phyloP scores from a whole-genome alignment of 2,797 vertebrate species.

The Basileuterus tristriatus region DNA sequence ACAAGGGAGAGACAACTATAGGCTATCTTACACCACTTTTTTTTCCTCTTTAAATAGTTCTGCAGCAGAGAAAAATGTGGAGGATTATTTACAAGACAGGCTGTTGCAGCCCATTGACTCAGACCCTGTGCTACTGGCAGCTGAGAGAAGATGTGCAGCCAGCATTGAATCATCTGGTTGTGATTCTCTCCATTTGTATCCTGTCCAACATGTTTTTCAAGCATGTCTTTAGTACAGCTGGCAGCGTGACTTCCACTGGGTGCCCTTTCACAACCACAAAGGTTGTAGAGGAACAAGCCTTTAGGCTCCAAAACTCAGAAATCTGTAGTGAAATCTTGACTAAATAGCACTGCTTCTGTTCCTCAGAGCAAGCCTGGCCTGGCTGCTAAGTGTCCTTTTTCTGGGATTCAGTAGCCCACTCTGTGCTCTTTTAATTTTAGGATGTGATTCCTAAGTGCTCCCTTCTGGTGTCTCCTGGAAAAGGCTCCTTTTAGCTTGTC shows the following conservation, averaged over 20 bases:
- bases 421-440: neutral
- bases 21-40: neutral
- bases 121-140: slow-evolving; percentile 20
- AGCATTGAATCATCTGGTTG: slow-evolving; percentile 45
- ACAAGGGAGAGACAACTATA: neutral
- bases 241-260: neutral
- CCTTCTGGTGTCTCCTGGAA: neutral
- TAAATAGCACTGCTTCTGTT: neutral
- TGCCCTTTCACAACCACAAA: neutral
- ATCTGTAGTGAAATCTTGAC: neutral
- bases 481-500: neutral
- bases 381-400: neutral
- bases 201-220: neutral
- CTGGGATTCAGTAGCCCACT: neutral
- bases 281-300: neutral
- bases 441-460: fast-evolving
- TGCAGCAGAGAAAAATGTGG: neutral
- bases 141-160: slow-evolving; percentile 24
- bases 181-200: slow-evolving; percentile 8
- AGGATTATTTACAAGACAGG: slow-evolving; percentile 28
- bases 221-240: slow-evolving; percentile 12
- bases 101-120: slow-evolving; percentile 18
- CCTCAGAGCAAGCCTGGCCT: neutral
- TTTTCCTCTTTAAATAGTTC: neutral
- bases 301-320: neutral